These are phyloP conservation scores for Trochalopteron elliotii DNA, from an alignment of 2,113 vertebrate species.

Conservation along the genomic window DNA sequence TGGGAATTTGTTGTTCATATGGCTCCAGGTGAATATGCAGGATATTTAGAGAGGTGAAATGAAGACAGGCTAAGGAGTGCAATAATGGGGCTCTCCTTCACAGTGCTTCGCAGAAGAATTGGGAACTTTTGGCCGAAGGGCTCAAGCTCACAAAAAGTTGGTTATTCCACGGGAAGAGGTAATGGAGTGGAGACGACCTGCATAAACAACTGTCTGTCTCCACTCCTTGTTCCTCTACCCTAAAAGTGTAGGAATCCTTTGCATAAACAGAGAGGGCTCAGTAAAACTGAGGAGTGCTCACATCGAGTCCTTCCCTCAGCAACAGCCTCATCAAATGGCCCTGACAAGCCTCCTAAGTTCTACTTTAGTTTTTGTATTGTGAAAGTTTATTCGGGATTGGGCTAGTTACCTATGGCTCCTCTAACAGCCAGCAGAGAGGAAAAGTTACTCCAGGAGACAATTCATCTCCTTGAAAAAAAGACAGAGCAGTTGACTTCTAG, in stretches of 20 bases:
- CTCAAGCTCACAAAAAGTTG: not conserved
- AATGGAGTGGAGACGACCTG: fast-evolving
- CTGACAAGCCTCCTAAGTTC: not conserved
- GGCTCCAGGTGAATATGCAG: not conserved
- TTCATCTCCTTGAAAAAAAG: not conserved
- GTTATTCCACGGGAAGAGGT: not conserved
- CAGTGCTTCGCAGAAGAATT: not conserved
- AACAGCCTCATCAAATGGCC: not conserved
- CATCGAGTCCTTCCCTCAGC: not conserved
- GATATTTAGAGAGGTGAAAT: not conserved
- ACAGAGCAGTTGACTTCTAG: not conserved
- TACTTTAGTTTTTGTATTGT: not conserved
- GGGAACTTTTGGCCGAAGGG: not conserved
- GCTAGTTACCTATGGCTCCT: not conserved
- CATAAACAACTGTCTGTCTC: not conserved
- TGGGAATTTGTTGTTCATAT: fast-evolving
- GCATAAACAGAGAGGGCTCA: not conserved
- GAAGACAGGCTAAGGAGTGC: not conserved
- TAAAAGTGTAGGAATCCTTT: not conserved
- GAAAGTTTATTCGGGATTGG: not conserved
- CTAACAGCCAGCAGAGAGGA: not conserved
- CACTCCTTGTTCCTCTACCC: not conserved
- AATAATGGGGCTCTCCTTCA: not conserved
- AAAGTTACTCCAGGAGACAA: not conserved
- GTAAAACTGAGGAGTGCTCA: not conserved